phyloP scores from a whole-genome alignment of 2,113 vertebrate species.

The Fregata magnificens region DNA sequence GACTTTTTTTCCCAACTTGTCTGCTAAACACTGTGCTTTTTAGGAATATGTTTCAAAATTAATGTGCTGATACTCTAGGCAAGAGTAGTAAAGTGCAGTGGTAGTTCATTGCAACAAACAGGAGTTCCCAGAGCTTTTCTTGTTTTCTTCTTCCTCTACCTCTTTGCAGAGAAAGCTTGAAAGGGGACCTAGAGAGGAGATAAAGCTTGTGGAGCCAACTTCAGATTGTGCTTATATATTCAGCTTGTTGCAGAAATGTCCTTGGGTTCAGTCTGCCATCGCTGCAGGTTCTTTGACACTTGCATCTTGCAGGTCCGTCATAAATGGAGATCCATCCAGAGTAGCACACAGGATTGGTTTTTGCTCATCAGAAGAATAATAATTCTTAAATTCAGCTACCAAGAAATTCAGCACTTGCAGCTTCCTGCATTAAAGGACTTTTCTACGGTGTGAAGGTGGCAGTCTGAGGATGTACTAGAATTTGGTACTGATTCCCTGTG shows the following conservation, averaged over 20 bases:
- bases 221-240: not conserved
- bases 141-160: not conserved
- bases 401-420: not conserved
- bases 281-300: not conserved
- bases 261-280: not conserved
- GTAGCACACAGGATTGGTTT: not conserved
- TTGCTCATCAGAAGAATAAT: not conserved
- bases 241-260: not conserved
- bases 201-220: not conserved
- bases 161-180: not conserved
- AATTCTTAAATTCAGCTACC: not conserved
- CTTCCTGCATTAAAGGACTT: not conserved
- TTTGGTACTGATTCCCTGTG: not conserved
- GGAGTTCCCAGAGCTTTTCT: not conserved
- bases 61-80: not conserved
- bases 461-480: not conserved
- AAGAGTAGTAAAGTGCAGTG: not conserved
- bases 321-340: not conserved
- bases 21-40: not conserved
- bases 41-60: not conserved
- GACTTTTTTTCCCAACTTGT: not conserved
- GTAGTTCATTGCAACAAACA: not conserved
- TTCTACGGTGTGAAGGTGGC: constrained; percentile 16
- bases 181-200: not conserved
- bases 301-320: not conserved